Evolutionary conservation across 2,797 vertebrate species (phyloP), one percentile per base, ranked within the genome.

Genomic region (Syngnathus rostellatus): DNA sequence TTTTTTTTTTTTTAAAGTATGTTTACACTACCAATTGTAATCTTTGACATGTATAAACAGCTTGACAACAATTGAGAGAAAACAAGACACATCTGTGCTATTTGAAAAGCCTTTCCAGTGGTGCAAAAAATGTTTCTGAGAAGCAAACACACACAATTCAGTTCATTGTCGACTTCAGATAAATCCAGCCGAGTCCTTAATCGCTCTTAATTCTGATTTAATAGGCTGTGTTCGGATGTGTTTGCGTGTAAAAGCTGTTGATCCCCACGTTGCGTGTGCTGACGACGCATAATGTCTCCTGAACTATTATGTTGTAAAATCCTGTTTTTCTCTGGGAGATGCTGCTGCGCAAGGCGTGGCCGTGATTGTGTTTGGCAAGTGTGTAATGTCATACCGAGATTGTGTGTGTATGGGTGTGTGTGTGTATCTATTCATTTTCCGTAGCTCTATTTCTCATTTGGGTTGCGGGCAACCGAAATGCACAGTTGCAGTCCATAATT

Each of bases 241-340:
- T 67, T 71, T 57, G 8, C n/a, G 71, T 43, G 67, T 2, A 70
- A 74, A 31, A 64, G 61, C 65, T 61, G 31, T 51, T 60, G 16
- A 25, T 38, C 31, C 37, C 64, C 59, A 16, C 31, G 25, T 48
- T 54, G 14, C 38, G 46, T 72, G 37, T 72, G 64, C 75, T 75
- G 72, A 74, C 58, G 53, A 68, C 66, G 68, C 69, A 66, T 2
- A 8, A 25, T 55, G 23, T 23, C 72, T 77, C 77, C 72, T 74
- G 76, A 72, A 61, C 61, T 21, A 5, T 50, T 63, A 25, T 60
- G 62, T 76, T 74, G 81, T 66, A 65, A 70, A 74, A 74, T 59
- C 63, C 46, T 65, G 62, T 81, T 79, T 72, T 68, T 73, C 37
- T 1, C 61, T 46, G 64, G 62, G 63, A 72, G 66, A 57, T 51